Base-by-base conservation (phyloP, 2,113 vertebrate genomes). In the Rutilus rutilus region DNA sequence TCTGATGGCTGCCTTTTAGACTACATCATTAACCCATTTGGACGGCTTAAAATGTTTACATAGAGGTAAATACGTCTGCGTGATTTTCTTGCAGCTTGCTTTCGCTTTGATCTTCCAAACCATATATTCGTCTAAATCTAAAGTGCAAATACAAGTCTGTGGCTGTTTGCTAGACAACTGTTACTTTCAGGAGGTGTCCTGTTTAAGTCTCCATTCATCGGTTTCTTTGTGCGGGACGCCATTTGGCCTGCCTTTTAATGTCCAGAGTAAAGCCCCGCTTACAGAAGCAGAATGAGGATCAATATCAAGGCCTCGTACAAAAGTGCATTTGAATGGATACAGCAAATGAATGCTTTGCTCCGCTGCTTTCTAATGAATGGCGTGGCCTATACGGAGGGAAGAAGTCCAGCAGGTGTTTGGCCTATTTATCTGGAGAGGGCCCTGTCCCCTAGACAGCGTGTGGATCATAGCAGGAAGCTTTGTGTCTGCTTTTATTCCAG, bases 401-500 rank as follows among this genome's bases (percentile, higher is more conserved):
- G 90, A 79, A 91, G 93, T 95, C 93, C 93, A 94, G 94, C 94
- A 95, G 95, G 94, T 96, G 94, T 94, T 95, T 94, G 93, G 90
- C 94, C 94, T 94, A 93, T 95, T 95, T 95, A 94, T 94, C 93
- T 94, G 89, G 87, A 90, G 91, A 91, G 88, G 82, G 83, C 89
- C 82, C 79, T 81, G 69, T 69, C 83, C 86, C 86, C 90, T 88
- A 93, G 93, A 95, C 94, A 93, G 93, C 92, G 87, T 94, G 94
- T 94, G 94, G 94, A 94, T 92, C 92, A 92, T 93, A 94, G 94
- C 92, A 95, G 94, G 94, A 94, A 96, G 95, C 95, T 95, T 96
- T 96, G 95, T 95, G 95, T 95, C 94, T 95, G 94, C 95, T 92
- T 94, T 95, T 94, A 95, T 95, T 93, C 91, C 86, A 83, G 91